phyloP scores from a whole-genome alignment of 1,140 invertebrate species.

The Diorhabda carinulata region DNA sequence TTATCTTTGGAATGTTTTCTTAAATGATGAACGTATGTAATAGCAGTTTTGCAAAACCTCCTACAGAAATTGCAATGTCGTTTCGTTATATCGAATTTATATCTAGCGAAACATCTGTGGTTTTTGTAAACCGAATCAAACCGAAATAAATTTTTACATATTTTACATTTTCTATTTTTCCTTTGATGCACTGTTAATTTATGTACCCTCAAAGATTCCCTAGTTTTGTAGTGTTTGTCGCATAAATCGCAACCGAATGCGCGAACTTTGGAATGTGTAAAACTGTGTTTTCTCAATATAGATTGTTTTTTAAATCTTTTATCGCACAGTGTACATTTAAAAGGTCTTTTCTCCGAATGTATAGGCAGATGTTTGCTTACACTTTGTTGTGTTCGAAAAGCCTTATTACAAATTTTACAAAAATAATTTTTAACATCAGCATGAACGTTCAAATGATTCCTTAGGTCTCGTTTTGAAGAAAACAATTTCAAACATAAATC shows the following conservation, averaged over 20 bases:
- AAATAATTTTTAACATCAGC: constrained; percentile 19
- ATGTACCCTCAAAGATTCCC: constrained; percentile 18
- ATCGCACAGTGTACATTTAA: constrained; percentile 21
- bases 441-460: constrained; percentile 21
- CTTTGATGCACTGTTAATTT: constrained; percentile 11
- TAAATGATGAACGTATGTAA: constrained; percentile 9
- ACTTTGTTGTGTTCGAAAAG: constrained; percentile 19
- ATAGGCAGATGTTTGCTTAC: constrained; percentile 23
- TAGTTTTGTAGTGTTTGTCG: constrained; percentile 20
- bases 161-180: constrained; percentile 11
- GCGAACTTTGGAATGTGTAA: constrained; percentile 34
- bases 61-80: constrained; percentile 13
- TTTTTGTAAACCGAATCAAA: constrained; percentile 15
- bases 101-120: constrained; percentile 6
- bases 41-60: constrained; percentile 1
- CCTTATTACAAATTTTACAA: constrained; percentile 18
- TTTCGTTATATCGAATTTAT: constrained; percentile 6
- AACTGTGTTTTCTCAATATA: constrained; percentile 36
- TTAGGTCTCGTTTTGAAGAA: constrained; percentile 18
- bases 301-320: constrained; percentile 35
- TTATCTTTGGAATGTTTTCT: constrained; percentile 4
- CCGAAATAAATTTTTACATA: constrained; percentile 13
- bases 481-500: constrained; percentile 17
- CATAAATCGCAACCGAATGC: constrained; percentile 33
- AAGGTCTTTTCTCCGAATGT: constrained; percentile 24